Evolutionary conservation across 2,888 invertebrate genomes (phyloP).

Genomic region (Brachypterus glaber): DNA sequence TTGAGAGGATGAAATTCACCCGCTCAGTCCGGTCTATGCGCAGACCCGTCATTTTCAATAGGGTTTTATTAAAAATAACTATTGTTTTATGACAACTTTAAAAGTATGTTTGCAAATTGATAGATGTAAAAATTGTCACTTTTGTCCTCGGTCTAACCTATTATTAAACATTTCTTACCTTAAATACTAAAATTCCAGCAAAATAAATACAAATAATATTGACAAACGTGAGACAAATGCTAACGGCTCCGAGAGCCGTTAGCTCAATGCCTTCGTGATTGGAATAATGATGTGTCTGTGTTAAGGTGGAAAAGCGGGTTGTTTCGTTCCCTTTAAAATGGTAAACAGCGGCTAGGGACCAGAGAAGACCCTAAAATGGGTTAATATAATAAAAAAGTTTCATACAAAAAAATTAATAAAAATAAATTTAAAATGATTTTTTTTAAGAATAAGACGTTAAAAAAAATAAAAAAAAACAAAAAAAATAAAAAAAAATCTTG

Average conservation of each 20-base stretch:
- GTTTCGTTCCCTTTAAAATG: conserved; percentile 43
- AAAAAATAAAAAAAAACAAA: no score
- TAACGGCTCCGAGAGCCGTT: conserved; percentile 54
- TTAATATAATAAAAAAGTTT: neutral
- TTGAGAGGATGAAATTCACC: no score
- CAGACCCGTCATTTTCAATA: no score
- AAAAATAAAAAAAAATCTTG: no score
- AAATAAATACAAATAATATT: conserved; percentile 66
- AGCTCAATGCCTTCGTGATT: conserved; percentile 52
- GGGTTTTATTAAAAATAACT: no score
- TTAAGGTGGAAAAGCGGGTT: conserved; percentile 36
- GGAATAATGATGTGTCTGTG: conserved; percentile 47
- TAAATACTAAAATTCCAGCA: conserved; percentile 60
- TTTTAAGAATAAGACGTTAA: no score
- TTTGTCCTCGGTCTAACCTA: neutral
- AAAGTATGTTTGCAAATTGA: no score
- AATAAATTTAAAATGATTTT: no score
- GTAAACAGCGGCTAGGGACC: conserved; percentile 53
- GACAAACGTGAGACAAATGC: conserved; percentile 60
- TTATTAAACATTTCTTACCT: conserved; percentile 39
- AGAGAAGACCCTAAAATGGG: conserved; percentile 49
- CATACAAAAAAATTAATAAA: no score
- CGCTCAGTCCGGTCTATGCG: no score
- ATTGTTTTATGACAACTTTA: no score
- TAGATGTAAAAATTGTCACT: no score